Percentiles rank a stretch among this genome's conserved stretches.
phyloP scores from a whole-genome alignment of 2,797 vertebrate species.

The Epinephelus coioides region DNA sequence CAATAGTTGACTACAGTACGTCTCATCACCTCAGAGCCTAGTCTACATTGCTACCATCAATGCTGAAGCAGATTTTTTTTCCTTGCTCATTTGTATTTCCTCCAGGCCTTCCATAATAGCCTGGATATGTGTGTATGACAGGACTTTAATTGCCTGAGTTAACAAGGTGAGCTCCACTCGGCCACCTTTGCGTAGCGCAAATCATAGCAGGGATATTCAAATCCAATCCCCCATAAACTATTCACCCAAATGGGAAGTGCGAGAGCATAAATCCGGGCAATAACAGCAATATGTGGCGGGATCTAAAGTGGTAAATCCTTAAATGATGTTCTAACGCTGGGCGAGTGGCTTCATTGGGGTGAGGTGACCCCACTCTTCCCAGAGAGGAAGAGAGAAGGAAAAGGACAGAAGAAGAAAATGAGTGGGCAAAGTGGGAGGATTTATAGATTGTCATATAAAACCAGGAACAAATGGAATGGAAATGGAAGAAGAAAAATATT shows the following conservation, averaged over 20 bases:
- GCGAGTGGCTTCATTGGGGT: conserved; percentile 72
- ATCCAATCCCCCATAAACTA: conserved; percentile 79
- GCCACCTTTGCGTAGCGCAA: conserved; percentile 70
- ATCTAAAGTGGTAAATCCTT: conserved; percentile 75
- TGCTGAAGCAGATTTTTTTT: neutral
- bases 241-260: conserved; percentile 76
- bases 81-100: conserved; percentile 74
- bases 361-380: conserved; percentile 70
- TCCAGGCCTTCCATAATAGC: conserved; percentile 69
- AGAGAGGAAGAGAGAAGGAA: conserved; percentile 11
- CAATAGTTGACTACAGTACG: neutral
- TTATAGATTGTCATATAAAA: conserved; percentile 32
- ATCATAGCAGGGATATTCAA: conserved; percentile 78
- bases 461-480: conserved; percentile 1
- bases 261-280: conserved; percentile 80
- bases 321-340: conserved; percentile 74
- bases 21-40: neutral
- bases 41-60: conserved; percentile 5
- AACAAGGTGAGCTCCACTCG: conserved; percentile 83
- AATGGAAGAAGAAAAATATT: conserved; percentile 7
- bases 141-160: conserved; percentile 86
- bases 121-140: conserved; percentile 79
- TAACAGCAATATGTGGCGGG: conserved; percentile 77
- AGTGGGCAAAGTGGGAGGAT: neutral
- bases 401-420: conserved; percentile 17